phyloP scores from a whole-genome alignment of 2,888 invertebrate species.

The Toxonevra muliebris region DNA sequence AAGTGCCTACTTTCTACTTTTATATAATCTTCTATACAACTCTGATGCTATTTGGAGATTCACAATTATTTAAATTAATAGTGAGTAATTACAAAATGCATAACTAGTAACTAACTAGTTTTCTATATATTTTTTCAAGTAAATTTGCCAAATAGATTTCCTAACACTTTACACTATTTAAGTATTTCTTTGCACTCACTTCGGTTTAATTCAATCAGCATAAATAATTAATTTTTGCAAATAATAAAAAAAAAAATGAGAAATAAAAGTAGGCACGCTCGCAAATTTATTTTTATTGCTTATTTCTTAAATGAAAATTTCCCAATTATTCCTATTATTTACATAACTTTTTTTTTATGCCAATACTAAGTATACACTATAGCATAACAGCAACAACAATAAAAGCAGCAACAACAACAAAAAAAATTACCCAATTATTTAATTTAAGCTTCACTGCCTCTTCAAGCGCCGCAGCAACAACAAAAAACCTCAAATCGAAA shows the following conservation, averaged over 20 bases:
- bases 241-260: not conserved
- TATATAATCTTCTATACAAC: no score
- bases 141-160: no score
- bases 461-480: not conserved
- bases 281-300: not conserved
- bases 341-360: not conserved
- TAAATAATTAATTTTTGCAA: no score
- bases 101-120: not conserved
- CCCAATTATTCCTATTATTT: conserved; percentile 4
- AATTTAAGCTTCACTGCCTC: not conserved
- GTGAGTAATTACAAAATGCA: not conserved
- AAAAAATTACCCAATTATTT: conserved; percentile 1
- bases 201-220: no score
- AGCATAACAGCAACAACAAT: not conserved
- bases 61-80: no score
- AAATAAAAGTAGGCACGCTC: not conserved
- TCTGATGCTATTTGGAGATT: no score
- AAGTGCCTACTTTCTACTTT: no score
- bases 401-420: not conserved
- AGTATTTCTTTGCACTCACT: no score
- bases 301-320: not conserved
- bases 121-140: no score
- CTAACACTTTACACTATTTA: no score
- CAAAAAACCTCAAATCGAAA: conserved; percentile 26
- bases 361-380: not conserved